Evolutionary conservation across 92 coral and sea anemone species (phyloP), one percentile per base, ranked within the genome.

Genomic region (Montipora capitata): DNA sequence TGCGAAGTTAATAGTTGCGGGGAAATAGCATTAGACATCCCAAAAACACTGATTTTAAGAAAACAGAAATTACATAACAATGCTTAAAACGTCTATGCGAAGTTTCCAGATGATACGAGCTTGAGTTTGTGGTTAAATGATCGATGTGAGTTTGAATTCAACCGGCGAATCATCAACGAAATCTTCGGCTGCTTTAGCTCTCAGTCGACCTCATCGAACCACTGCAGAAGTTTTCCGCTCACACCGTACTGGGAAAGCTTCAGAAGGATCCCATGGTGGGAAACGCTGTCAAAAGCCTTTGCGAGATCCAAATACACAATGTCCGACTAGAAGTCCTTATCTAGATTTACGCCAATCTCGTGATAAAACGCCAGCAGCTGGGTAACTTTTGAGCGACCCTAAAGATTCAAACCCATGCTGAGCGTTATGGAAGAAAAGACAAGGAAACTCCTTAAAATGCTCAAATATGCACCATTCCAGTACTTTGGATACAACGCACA

Each of bases 281-380:
- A 84, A 17, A 79, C 82, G 49, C 6, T 3, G 49, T 6, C 49
- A 6, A 44, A 44, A 44, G 49, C 49, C 49, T 44, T 44, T 44
- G 59, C 73, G 54, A 84, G 57, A n/a, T 89, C 85, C 62, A 89
- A 51, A 76, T 61, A 89, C 4, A 89, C 52, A 20, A 66, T 76
- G 49, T 89, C 88, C 20, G 59, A 63, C 77, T 83, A 88, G 17
- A 76, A 48, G 13, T 67, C 64, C 13, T 54, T 80, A 64, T 88
- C 92, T 74, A 88, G 77, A 57, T 57, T 6, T 52, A 81, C 83
- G 11, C 87, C 83, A 15, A 88, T 71, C 67, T 72, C 75, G 56
- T 88, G 88, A 58, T 71, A 74, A 45, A 88, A 88, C 3, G 49
- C 27, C 42, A 88, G 38, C 49, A 89, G 58, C 81, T 82, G 92